Evolutionary conservation across 1,140 invertebrate species (phyloP).

Genomic region (Lamellibrachia luymesi): DNA sequence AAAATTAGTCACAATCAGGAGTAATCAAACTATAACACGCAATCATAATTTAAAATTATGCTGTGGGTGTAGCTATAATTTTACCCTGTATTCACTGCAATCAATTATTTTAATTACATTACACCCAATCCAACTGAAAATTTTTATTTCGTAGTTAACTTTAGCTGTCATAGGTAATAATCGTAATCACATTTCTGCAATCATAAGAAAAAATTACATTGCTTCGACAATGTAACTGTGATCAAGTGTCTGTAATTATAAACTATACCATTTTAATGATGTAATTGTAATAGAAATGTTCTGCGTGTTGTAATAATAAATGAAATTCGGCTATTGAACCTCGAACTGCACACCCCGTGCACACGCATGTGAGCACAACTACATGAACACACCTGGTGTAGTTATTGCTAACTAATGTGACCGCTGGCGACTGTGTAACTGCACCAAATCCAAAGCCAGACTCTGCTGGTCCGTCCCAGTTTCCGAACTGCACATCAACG

Average conservation of each 20-base stretch:
- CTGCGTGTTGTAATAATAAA: too few relatives aligned
- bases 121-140: too few relatives aligned
- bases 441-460: constrained; percentile 45
- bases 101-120: too few relatives aligned
- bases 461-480: constrained; percentile 78
- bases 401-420: not conserved
- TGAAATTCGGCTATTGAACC: not conserved
- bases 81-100: too few relatives aligned
- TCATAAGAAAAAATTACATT: too few relatives aligned
- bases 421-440: not conserved
- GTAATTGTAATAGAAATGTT: not conserved
- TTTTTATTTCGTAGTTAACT: too few relatives aligned
- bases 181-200: too few relatives aligned
- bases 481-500: constrained; percentile 92
- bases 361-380: not conserved
- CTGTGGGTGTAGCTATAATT: too few relatives aligned
- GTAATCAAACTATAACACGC: too few relatives aligned
- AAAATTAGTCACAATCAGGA: too few relatives aligned
- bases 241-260: not conserved
- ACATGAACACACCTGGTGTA: not conserved
- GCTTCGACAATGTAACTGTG: not conserved
- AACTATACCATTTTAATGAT: not conserved
- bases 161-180: too few relatives aligned
- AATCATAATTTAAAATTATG: too few relatives aligned
- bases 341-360: not conserved